Evolutionary conservation across 2,113 vertebrate species (phyloP).

Genomic region (Petroica traversi): DNA sequence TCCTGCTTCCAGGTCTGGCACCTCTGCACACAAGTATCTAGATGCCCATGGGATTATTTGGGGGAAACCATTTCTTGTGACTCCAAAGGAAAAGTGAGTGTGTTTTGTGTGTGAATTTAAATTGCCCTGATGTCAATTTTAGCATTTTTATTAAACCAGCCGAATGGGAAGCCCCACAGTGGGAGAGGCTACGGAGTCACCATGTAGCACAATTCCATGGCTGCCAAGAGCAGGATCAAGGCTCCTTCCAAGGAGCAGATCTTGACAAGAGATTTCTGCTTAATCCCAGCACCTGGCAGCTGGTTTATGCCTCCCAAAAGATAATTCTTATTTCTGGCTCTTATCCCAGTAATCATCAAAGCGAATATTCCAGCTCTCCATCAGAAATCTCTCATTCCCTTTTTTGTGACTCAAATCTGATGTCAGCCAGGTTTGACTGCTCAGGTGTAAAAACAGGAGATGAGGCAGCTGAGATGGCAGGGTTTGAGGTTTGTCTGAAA

Average conservation of each 20-base stretch:
- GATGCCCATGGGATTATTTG: background rate
- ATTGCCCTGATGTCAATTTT: rapidly evolving
- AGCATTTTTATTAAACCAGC: background rate
- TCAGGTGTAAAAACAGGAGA: background rate
- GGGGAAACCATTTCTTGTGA: background rate
- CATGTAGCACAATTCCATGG: rapidly evolving
- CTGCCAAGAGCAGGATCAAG: background rate
- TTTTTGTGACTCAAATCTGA: background rate
- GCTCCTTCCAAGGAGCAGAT: background rate
- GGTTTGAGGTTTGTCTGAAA: background rate
- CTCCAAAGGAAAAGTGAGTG: rapidly evolving
- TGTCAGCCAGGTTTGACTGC: background rate
- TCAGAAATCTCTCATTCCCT: background rate
- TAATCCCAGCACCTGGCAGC: background rate
- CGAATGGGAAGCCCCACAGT: background rate
- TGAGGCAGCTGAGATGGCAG: background rate
- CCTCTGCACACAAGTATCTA: rapidly evolving
- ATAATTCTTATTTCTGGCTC: background rate
- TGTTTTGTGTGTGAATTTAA: background rate
- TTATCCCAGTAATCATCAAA: background rate
- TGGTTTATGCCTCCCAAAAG: background rate
- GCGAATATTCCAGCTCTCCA: background rate
- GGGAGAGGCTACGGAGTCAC: background rate
- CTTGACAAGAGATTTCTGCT: background rate
- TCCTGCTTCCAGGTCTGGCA: background rate